Conservation (phyloP, 2,797 vertebrate genomes). For the Myoxocephalus aenaeus region DNA sequence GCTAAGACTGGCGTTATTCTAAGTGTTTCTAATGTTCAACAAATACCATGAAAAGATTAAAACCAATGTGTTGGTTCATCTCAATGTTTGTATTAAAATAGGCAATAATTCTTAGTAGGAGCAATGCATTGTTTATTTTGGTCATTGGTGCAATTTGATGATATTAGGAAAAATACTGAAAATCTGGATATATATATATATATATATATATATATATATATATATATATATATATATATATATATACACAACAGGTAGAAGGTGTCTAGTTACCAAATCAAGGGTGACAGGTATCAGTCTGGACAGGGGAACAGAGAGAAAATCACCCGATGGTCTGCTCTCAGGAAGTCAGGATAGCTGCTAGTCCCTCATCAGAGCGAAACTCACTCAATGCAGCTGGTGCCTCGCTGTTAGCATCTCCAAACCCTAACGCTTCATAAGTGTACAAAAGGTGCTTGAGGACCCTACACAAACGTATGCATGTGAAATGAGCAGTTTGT, state of each 20-base stretch:
- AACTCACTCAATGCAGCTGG: slow-evolving; percentile 37
- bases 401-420: slow-evolving; percentile 35
- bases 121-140: neutral
- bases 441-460: slow-evolving; percentile 54
- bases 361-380: slow-evolving; percentile 32
- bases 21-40: neutral
- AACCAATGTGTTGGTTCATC: neutral
- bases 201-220: too few species aligned
- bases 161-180: too few species aligned
- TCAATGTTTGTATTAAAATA: too few species aligned
- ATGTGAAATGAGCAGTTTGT: slow-evolving; percentile 72
- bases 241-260: neutral
- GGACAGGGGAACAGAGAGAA: slow-evolving; percentile 15
- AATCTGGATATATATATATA: too few species aligned
- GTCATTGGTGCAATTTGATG: neutral
- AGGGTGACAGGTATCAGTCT: slow-evolving; percentile 24
- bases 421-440: slow-evolving; percentile 45
- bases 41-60: neutral
- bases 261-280: slow-evolving; percentile 9
- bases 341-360: slow-evolving; percentile 37
- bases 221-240: too few species aligned
- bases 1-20: neutral
- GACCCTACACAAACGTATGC: slow-evolving; percentile 59
- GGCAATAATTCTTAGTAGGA: neutral
- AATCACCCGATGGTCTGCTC: slow-evolving; percentile 27